A percentile compares a stretch with the other conserved stretches of the same genome.
Conservation (phyloP, 2,113 vertebrate species). For the Micromys minutus region DNA sequence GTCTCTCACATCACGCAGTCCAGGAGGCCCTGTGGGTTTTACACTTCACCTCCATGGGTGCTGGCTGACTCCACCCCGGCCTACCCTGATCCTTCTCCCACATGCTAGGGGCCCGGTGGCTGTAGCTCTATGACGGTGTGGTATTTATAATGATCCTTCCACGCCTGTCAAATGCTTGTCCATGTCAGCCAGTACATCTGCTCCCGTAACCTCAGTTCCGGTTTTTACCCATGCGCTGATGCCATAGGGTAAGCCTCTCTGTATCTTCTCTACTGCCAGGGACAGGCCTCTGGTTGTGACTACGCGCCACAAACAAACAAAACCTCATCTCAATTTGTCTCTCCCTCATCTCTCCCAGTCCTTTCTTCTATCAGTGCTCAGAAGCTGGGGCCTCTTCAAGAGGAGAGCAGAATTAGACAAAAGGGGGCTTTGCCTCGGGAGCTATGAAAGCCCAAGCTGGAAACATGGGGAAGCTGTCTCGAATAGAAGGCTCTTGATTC, state of each 20-base stretch:
- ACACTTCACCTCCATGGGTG: background rate
- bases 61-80: background rate
- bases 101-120: fast-evolving
- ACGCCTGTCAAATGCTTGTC: background rate
- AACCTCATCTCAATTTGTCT: background rate
- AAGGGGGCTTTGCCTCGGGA: fast-evolving
- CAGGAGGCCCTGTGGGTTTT: background rate
- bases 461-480: background rate
- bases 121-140: background rate
- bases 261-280: background rate
- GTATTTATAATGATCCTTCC: background rate
- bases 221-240: background rate
- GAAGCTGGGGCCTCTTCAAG: background rate
- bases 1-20: background rate
- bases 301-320: background rate
- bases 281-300: background rate
- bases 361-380: background rate
- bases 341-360: background rate
- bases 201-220: background rate
- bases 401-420: background rate
- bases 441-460: background rate
- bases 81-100: background rate
- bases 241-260: fast-evolving
- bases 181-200: too few relatives aligned
- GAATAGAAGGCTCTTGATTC: background rate